These are phyloP conservation scores for Venustaconcha ellipsiformis DNA, from an alignment of 1,140 invertebrate species.

Conservation along the genomic window DNA sequence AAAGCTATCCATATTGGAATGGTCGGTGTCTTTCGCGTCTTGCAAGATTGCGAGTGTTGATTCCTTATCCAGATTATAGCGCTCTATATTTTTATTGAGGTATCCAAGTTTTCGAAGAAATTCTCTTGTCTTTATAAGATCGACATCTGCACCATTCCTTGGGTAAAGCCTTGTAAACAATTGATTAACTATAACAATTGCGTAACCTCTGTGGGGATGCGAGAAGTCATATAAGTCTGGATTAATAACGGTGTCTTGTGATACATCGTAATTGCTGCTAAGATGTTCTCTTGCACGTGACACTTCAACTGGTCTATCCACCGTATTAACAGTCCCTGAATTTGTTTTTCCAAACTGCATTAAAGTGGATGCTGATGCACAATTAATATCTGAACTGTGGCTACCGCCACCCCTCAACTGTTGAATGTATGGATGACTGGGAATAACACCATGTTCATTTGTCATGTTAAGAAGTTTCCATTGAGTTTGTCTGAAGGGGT, in stretches of 20 bases:
- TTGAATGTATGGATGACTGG: too few relatives aligned
- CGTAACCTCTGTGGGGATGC: slow-evolving; percentile 15
- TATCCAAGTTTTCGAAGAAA: slow-evolving; percentile 30
- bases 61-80: slow-evolving; percentile 6
- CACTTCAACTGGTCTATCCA: too few relatives aligned
- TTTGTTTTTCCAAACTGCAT: too few relatives aligned
- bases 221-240: slow-evolving; percentile 21
- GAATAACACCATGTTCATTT: too few relatives aligned
- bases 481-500: too few relatives aligned
- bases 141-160: slow-evolving; percentile 23
- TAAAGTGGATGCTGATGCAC: too few relatives aligned
- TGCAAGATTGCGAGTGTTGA: background rate
- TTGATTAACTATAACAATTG: slow-evolving; percentile 32
- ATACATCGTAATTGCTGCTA: too few relatives aligned
- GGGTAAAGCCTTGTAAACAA: slow-evolving; percentile 10
- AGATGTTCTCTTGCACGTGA: too few relatives aligned
- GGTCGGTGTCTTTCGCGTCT: slow-evolving; percentile 2
- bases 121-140: slow-evolving; percentile 10
- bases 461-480: too few relatives aligned
- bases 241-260: background rate
- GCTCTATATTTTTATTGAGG: background rate
- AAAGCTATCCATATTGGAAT: slow-evolving; percentile 24
- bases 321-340: too few relatives aligned
- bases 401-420: too few relatives aligned
- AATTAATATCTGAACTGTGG: too few relatives aligned